Percentiles rank a stretch among this genome's conserved stretches.
Evolutionary conservation across 2,113 vertebrate genomes (phyloP).

Genomic region (Plestiodon gilberti): DNA sequence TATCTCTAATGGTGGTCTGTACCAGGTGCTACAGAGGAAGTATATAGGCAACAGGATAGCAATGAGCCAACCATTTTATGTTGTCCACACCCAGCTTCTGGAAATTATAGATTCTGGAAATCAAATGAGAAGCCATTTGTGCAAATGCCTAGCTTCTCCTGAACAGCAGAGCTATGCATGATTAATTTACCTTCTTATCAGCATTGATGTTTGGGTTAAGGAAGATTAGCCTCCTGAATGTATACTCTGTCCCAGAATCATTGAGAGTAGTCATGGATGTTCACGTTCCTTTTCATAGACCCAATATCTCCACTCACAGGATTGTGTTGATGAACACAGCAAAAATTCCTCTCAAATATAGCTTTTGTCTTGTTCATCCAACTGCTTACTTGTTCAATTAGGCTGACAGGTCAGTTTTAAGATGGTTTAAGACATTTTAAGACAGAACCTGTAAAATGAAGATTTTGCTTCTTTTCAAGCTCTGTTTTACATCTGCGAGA

Average conservation of each 20-base stretch:
- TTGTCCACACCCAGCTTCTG: not conserved
- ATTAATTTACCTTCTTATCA: rapidly evolving
- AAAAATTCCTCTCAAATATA: not conserved
- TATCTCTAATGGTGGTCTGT: not conserved
- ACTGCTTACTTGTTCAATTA: not conserved
- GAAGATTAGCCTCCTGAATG: slow-evolving; percentile 7
- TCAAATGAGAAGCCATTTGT: not conserved
- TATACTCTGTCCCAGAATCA: not conserved
- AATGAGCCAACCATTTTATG: not conserved
- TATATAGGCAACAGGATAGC: not conserved
- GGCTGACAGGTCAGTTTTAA: not conserved
- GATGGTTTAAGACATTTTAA: too few relatives aligned
- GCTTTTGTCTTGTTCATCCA: not conserved
- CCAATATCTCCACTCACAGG: not conserved
- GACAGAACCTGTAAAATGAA: too few relatives aligned
- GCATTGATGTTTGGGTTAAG: not conserved
- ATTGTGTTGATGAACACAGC: not conserved
- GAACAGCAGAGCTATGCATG: not conserved
- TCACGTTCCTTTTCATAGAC: not conserved
- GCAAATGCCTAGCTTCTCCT: not conserved
- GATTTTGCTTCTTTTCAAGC: not conserved
- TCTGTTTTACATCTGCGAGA: not conserved
- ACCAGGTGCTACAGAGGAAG: not conserved
- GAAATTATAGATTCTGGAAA: not conserved
- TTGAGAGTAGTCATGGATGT: not conserved